A percentile compares a stretch with the other conserved stretches of the same genome.
phyloP scores from a whole-genome alignment of 2,797 vertebrate genomes.

The Pachyuromys duprasi region DNA sequence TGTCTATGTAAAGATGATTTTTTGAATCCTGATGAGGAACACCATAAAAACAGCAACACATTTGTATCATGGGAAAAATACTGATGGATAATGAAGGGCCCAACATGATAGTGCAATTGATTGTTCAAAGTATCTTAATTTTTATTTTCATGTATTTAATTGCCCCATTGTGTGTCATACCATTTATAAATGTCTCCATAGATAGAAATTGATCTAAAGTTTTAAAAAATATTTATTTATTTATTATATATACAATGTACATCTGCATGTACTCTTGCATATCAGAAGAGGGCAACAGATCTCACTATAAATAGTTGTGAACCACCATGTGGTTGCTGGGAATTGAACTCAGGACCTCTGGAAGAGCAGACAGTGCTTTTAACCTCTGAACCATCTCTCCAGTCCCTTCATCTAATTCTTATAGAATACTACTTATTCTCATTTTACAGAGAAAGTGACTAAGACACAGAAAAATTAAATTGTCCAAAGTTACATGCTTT shows the following conservation, averaged over 20 bases:
- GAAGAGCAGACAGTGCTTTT: too few relatives aligned
- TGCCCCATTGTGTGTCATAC: not conserved
- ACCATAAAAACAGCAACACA: slow-evolving; percentile 40
- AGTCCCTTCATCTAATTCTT: not conserved
- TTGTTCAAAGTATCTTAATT: not conserved
- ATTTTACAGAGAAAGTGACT: slow-evolving; percentile 29
- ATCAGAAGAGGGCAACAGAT: too few relatives aligned
- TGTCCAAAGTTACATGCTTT: not conserved
- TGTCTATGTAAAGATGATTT: not conserved
- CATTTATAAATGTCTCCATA: slow-evolving; percentile 22
- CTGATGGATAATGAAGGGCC: not conserved
- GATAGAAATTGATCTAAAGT: not conserved
- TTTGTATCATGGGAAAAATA: not conserved
- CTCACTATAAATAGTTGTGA: too few relatives aligned
- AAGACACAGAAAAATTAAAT: slow-evolving; percentile 26
- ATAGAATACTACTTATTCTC: slow-evolving; percentile 24
- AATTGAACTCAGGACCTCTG: too few relatives aligned
- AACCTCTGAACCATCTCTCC: too few relatives aligned
- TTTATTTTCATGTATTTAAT: slow-evolving; percentile 35
- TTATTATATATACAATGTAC: too few relatives aligned
- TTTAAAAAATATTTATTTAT: too few relatives aligned
- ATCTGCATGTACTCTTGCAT: too few relatives aligned
- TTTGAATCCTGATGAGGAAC: not conserved
- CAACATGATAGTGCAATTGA: slow-evolving; percentile 16
- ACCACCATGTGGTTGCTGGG: too few relatives aligned